Evolutionary conservation across 2,797 vertebrate genomes (phyloP).

Genomic region (Zalophus californianus): DNA sequence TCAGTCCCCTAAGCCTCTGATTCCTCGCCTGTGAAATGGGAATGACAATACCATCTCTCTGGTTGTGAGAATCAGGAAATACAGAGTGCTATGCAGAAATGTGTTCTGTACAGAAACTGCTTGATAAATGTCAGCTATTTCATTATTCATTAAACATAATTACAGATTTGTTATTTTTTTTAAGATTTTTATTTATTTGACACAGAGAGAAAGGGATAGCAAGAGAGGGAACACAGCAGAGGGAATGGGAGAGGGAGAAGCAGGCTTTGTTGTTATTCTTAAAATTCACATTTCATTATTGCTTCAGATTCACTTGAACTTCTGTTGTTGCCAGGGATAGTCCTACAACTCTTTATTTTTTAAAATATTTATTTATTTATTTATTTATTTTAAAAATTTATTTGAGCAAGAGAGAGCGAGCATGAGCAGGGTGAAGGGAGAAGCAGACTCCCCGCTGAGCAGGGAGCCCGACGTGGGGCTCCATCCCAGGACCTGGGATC

Average conservation of each 20-base stretch:
- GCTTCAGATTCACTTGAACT: not conserved
- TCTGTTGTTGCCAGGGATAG: not conserved
- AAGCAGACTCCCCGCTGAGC: no score
- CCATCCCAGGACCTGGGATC: no score
- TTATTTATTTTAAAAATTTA: not conserved
- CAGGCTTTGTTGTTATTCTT: not conserved
- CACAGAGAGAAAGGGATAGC: no score
- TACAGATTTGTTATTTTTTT: not conserved
- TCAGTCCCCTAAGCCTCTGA: not conserved
- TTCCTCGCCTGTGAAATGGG: not conserved
- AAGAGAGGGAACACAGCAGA: no score
- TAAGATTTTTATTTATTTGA: no score
- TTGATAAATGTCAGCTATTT: not conserved
- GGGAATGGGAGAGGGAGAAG: no score
- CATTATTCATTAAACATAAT: not conserved
- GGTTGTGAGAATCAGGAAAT: not conserved
- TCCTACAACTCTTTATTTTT: not conserved
- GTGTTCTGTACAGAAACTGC: not conserved
- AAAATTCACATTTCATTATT: slow-evolving; percentile 11
- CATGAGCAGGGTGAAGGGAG: no score
- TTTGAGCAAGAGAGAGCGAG: no score
- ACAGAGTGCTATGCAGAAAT: not conserved
- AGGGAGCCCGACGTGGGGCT: no score
- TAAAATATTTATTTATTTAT: not conserved
- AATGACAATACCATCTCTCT: not conserved